phyloP scores from a whole-genome alignment of 2,113 vertebrate species.

The Dipodomys stephensi region DNA sequence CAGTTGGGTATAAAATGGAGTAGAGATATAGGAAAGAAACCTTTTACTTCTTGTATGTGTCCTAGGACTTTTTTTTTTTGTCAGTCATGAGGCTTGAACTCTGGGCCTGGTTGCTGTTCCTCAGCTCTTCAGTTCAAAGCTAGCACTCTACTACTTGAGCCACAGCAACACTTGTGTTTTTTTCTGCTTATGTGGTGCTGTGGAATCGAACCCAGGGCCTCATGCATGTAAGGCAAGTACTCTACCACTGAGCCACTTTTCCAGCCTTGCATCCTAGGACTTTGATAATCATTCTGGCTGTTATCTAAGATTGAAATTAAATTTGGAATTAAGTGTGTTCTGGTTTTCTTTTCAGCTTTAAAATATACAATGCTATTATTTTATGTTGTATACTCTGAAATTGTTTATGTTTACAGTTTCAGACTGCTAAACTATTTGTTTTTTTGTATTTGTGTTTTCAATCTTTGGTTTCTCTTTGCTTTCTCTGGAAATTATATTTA shows the following conservation, averaged over 20 bases:
- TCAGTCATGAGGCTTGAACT: too few relatives aligned
- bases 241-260: too few relatives aligned
- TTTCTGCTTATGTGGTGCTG: too few relatives aligned
- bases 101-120: too few relatives aligned
- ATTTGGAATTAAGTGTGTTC: neutral
- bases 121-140: too few relatives aligned
- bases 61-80: neutral
- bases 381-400: neutral
- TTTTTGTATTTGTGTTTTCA: neutral
- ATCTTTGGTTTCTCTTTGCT: neutral
- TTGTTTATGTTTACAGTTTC: neutral
- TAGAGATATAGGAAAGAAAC: neutral
- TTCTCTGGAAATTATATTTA: conserved; percentile 24
- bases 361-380: neutral
- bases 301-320: neutral
- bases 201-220: too few relatives aligned
- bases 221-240: too few relatives aligned
- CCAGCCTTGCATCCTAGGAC: neutral
- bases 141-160: too few relatives aligned
- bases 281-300: neutral
- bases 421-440: conserved; percentile 5
- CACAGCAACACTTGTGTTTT: too few relatives aligned
- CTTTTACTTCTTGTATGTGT: neutral
- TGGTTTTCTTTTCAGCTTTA: conserved; percentile 3
- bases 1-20: neutral